phyloP scores from a whole-genome alignment of 2,113 vertebrate species.

The Telmatochromis sp. region DNA sequence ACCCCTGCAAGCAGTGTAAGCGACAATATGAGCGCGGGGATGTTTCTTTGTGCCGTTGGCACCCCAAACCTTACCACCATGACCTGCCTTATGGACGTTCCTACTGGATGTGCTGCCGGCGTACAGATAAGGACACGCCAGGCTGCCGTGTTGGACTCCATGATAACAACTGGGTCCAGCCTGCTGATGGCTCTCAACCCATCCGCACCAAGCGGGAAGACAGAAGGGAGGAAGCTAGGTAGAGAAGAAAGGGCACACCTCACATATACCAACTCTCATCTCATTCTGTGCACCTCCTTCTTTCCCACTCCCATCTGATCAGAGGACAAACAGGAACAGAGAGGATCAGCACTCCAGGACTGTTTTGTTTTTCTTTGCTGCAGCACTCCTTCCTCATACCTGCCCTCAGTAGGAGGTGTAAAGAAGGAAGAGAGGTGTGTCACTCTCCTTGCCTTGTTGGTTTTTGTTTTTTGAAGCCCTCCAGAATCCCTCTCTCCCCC shows the following conservation, averaged over 20 bases:
- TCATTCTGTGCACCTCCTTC: conserved; percentile 14
- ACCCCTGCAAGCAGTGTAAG: conserved; percentile 96
- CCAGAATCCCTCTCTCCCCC: conserved; percentile 6
- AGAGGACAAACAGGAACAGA: background rate
- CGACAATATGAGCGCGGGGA: conserved; percentile 86
- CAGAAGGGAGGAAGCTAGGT: conserved; percentile 75
- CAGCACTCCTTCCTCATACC: conserved; percentile 20
- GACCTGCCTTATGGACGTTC: conserved; percentile 97
- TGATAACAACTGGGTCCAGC: conserved; percentile 95
- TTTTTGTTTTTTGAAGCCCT: background rate
- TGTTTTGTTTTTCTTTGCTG: conserved; percentile 11
- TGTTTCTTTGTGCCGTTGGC: conserved; percentile 94
- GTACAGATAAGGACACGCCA: conserved; percentile 82
- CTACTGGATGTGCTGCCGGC: conserved; percentile 97
- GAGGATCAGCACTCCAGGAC: conserved; percentile 27
- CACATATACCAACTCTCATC: background rate
- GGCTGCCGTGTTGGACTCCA: conserved; percentile 90
- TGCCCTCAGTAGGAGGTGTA: background rate
- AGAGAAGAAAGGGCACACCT: conserved; percentile 16
- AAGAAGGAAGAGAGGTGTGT: conserved; percentile 45
- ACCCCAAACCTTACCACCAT: conserved; percentile 98
- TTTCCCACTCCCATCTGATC: background rate
- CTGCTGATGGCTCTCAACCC: conserved; percentile 69
- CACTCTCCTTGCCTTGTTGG: conserved; percentile 45
- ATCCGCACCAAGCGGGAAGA: conserved; percentile 76